phyloP scores from a whole-genome alignment of 2,113 vertebrate genomes.

The Halcyon malimbica region DNA sequence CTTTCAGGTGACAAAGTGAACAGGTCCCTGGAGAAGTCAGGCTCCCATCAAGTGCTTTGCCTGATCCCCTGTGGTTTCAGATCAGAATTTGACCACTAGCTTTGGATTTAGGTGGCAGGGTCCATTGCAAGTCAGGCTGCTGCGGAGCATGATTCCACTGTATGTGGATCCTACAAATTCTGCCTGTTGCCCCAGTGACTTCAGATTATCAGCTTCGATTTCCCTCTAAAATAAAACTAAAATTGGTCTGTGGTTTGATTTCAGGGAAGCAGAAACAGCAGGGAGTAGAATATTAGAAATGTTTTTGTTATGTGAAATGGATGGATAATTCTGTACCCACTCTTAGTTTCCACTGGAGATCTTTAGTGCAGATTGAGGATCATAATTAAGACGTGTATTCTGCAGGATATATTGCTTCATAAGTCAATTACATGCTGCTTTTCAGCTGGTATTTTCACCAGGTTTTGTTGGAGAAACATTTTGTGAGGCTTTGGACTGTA shows the following conservation, averaged over 20 bases:
- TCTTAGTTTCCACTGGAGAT: not conserved
- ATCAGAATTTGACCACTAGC: not conserved
- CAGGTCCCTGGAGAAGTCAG: not conserved
- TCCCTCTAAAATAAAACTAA: not conserved
- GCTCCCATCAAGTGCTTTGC: not conserved
- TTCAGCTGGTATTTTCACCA: not conserved
- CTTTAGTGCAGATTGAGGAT: not conserved
- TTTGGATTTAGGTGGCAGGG: not conserved
- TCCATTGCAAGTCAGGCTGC: not conserved
- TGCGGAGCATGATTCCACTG: not conserved
- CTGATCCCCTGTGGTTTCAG: not conserved
- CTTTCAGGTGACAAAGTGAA: not conserved
- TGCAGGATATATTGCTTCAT: not conserved
- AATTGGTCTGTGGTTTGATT: not conserved
- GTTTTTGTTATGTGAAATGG: not conserved
- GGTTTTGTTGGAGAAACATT: not conserved
- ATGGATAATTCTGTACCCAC: not conserved
- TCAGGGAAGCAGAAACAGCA: not conserved
- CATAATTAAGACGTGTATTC: not conserved
- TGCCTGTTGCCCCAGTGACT: not conserved
- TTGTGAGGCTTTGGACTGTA: not conserved
- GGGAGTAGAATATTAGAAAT: not conserved
- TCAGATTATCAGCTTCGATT: not conserved
- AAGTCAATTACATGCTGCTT: not conserved
- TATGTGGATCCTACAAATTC: not conserved